Base-by-base conservation (phyloP, 2,888 invertebrate species). In the Caenorhabditis angaria region DNA sequence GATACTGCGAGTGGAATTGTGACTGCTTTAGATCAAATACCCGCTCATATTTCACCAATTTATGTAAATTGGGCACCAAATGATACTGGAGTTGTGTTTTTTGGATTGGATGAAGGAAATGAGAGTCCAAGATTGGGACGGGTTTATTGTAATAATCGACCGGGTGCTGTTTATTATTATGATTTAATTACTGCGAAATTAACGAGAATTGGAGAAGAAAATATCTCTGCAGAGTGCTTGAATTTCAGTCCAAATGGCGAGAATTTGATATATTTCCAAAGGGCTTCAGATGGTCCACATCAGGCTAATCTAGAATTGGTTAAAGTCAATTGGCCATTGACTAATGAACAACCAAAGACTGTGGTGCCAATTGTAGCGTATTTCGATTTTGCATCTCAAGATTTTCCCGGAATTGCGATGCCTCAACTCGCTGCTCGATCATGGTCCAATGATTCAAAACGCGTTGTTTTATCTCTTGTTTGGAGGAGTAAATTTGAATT, bases 21-120 rank as follows among this genome's bases (percentile, higher is more conserved):
- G 1, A 78, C 76, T 0, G 80, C 68, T 12, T 57, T 73, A 27
- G 81, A 81, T 62, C 72, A 81, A 55, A 74, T 85, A 22, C 81
- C 82, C 10, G 68, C 77, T 2, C 60, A 69, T 10, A 65, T 83
- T n/a, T 80, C 83, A 8, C 86, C 86, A 0, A 55, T 70, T 29
- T 79, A 67, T 56, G 82, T 80, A 29, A 62, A 75, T 56, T 87
- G 85, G 85, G 76, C 84, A n/a, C 85, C 86, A 12, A 69, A 78
- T 32, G 86, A 86, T 66, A 71, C 77, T 24, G 83, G 85, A 50
- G 67, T 88, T n/a, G 77, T 86, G 2, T 87, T 86, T 67, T 78
- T 83, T 51, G 86, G 84, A 0, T 29, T 88, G 27, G 70, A 83
- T n/a, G n/a, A n/a, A 22, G 66, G 61, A 20, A 69, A 61, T 22